These are phyloP conservation scores for Glyphotaelius pellucidus DNA, from an alignment of 2,888 invertebrate species.

Conservation along the genomic window DNA sequence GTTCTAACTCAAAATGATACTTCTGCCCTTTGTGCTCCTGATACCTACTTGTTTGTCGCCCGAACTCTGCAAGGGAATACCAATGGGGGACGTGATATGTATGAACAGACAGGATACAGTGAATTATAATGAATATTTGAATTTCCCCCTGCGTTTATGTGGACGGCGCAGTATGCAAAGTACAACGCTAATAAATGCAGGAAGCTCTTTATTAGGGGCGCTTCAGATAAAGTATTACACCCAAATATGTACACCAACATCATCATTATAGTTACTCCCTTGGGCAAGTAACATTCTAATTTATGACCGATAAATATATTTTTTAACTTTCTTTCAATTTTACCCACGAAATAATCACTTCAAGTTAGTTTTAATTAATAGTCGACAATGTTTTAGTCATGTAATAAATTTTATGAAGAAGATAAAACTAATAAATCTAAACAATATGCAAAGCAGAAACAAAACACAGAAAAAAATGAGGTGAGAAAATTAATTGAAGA, in stretches of 20 bases:
- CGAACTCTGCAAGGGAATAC: slow-evolving; percentile 15
- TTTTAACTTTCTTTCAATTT: not conserved
- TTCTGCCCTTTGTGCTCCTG: slow-evolving; percentile 57
- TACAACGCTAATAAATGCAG: slow-evolving; percentile 58
- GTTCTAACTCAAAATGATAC: slow-evolving; percentile 62
- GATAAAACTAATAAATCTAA: too few species aligned
- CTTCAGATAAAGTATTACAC: slow-evolving; percentile 39
- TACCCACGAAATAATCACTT: not conserved
- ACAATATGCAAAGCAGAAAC: too few species aligned
- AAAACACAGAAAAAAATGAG: too few species aligned
- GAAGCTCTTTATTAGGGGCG: slow-evolving; percentile 53
- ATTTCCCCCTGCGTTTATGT: slow-evolving; percentile 57
- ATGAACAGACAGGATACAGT: slow-evolving; percentile 64
- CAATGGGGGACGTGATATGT: slow-evolving; percentile 46
- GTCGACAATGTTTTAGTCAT: too few species aligned
- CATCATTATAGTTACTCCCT: slow-evolving; percentile 26
- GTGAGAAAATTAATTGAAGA: too few species aligned
- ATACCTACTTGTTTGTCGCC: slow-evolving; percentile 61
- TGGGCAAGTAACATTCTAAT: not conserved
- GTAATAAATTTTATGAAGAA: too few species aligned
- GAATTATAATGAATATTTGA: slow-evolving; percentile 66
- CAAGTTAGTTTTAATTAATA: too few species aligned
- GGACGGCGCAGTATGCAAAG: slow-evolving; percentile 64
- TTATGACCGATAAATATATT: not conserved
- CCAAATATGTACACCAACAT: slow-evolving; percentile 46